Evolutionary conservation across 1,140 invertebrate genomes (phyloP).

Genomic region (Drosophila teissieri): DNA sequence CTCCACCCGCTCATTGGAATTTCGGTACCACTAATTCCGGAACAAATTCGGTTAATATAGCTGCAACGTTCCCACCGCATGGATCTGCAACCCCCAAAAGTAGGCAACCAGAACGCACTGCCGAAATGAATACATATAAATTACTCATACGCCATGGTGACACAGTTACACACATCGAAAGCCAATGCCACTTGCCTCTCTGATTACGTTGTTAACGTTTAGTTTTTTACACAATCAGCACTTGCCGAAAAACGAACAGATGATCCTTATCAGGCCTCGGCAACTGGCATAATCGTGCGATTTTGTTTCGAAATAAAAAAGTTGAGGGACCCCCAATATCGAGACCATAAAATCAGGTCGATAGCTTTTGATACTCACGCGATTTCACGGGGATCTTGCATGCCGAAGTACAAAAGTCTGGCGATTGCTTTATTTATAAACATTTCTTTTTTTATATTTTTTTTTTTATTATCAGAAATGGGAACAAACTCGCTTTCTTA

Average conservation of each 20-base stretch:
- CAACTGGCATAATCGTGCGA: conserved; percentile 14
- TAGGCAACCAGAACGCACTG: conserved; percentile 21
- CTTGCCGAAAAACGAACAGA: conserved; percentile 9
- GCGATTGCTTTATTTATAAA: conserved; percentile 26
- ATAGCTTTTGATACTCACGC: conserved; percentile 40
- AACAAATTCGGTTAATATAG: conserved; percentile 11
- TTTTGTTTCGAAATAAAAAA: background rate
- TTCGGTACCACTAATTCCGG: conserved; percentile 21
- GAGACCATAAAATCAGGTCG: conserved; percentile 6
- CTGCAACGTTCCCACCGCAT: no score
- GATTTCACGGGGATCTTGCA: conserved; percentile 11
- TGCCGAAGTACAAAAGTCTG: conserved; percentile 43
- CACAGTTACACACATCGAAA: conserved; percentile 34
- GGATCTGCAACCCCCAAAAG: conserved; percentile 22
- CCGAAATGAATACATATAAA: conserved; percentile 1
- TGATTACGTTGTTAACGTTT: conserved; percentile 28
- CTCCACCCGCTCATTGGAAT: conserved; percentile 13
- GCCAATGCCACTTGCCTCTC: conserved; percentile 13
- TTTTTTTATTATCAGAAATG: conserved; percentile 25
- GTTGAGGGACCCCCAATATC: conserved; percentile 13
- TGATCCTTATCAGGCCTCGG: conserved; percentile 37
- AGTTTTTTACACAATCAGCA: conserved; percentile 34
- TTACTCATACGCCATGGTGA: conserved; percentile 44
- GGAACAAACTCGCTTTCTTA: conserved; percentile 26
- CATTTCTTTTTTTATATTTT: background rate